Evolutionary conservation across 2,797 vertebrate genomes (phyloP).

Genomic region (Natrix natrix): DNA sequence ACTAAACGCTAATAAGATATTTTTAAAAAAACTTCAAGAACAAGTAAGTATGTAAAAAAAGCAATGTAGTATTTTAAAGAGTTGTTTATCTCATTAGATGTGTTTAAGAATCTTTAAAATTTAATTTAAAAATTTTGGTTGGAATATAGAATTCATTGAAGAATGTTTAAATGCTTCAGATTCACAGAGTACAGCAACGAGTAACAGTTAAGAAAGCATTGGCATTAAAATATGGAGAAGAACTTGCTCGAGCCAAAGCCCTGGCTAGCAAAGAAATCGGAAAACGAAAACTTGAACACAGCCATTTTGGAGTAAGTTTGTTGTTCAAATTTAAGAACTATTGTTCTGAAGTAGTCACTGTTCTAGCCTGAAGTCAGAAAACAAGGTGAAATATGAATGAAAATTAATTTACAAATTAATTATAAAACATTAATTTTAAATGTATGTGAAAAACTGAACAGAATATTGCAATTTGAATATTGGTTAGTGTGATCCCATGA

Average conservation of each 20-base stretch:
- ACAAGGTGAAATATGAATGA: background rate
- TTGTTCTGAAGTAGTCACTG: background rate
- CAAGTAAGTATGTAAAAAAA: slow-evolving; percentile 75
- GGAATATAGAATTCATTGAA: background rate
- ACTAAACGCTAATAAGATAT: slow-evolving; percentile 80
- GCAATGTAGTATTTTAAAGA: background rate
- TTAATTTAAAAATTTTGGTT: background rate
- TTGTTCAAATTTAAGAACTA: background rate
- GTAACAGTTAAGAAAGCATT: slow-evolving; percentile 84
- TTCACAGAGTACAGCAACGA: slow-evolving; percentile 88
- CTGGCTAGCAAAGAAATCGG: slow-evolving; percentile 75
- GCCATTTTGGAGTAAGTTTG: slow-evolving; percentile 76
- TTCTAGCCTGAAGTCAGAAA: slow-evolving; percentile 14
- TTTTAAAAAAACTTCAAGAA: slow-evolving; percentile 92
- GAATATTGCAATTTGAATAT: background rate
- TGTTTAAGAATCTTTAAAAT: background rate
- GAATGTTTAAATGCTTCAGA: slow-evolving; percentile 68
- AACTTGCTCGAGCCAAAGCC: slow-evolving; percentile 82
- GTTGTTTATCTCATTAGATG: background rate
- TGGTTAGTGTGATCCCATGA: background rate
- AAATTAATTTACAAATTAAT: background rate
- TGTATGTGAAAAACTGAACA: background rate
- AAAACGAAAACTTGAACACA: slow-evolving; percentile 77
- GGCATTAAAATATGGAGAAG: slow-evolving; percentile 80
- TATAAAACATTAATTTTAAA: background rate